Percentiles rank a stretch among this genome's conserved stretches.
phyloP scores from a whole-genome alignment of 2,888 invertebrate genomes.

The Metalampra italica region DNA sequence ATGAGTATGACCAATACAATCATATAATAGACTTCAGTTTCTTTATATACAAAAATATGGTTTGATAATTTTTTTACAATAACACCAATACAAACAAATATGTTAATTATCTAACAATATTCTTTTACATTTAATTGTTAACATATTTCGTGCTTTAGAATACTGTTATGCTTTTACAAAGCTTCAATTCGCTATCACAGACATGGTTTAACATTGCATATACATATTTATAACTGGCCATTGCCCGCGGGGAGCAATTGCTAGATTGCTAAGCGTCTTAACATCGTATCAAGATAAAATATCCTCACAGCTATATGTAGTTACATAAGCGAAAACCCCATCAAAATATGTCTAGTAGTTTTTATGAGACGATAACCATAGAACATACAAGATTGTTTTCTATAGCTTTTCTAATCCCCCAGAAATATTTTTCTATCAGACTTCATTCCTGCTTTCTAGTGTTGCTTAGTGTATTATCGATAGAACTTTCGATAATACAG shows the following conservation, averaged over 20 bases:
- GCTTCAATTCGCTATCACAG: constrained; percentile 71
- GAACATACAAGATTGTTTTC: too few species aligned
- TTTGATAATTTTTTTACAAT: constrained; percentile 38
- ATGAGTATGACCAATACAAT: constrained; percentile 3
- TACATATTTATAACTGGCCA: not conserved
- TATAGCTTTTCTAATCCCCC: too few species aligned
- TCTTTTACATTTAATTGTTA: constrained; percentile 20
- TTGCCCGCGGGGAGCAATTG: not conserved
- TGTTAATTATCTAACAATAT: constrained; percentile 25
- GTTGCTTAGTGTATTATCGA: too few species aligned
- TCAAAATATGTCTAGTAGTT: too few species aligned
- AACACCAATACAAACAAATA: constrained; percentile 35
- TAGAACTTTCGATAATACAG: too few species aligned
- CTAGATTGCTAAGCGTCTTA: not conserved
- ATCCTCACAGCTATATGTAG: too few species aligned
- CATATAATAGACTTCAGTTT: constrained; percentile 20
- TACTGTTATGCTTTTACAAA: constrained; percentile 65
- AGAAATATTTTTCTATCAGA: too few species aligned
- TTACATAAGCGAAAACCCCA: too few species aligned
- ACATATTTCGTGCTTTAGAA: constrained; percentile 50
- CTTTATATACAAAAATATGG: constrained; percentile 35
- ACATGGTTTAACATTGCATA: constrained; percentile 26
- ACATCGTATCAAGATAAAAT: not conserved
- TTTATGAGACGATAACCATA: too few species aligned
- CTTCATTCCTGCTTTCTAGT: too few species aligned